Evolutionary conservation across 2,888 invertebrate genomes (phyloP).

Genomic region (Fragum sueziense): DNA sequence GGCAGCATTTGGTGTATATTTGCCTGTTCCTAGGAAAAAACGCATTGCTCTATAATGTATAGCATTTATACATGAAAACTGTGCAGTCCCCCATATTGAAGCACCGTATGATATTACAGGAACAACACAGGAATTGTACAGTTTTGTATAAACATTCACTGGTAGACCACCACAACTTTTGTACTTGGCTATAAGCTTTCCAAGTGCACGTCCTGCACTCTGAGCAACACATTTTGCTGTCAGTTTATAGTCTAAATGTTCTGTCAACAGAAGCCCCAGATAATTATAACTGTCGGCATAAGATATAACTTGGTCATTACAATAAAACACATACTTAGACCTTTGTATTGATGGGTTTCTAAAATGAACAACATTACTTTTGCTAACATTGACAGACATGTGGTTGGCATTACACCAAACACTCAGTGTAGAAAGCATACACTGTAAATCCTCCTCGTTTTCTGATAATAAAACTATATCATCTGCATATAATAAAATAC

Average conservation of each 20-base stretch:
- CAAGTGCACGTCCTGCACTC: constrained; percentile 21
- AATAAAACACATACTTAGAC: background rate
- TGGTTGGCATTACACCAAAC: constrained; percentile 8
- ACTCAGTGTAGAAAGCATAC: constrained; percentile 1
- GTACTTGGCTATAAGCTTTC: background rate
- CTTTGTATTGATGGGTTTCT: background rate
- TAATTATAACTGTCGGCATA: constrained; percentile 15
- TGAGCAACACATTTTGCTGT: constrained; percentile 21
- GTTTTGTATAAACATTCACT: constrained; percentile 24
- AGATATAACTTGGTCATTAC: background rate
- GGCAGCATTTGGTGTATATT: constrained; percentile 29
- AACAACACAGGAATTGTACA: constrained; percentile 10
- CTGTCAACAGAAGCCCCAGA: constrained; percentile 5
- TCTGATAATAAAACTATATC: constrained; percentile 18
- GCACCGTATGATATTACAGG: constrained; percentile 14
- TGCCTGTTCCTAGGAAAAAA: constrained; percentile 24
- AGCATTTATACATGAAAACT: background rate
- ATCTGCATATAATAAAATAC: constrained; percentile 14
- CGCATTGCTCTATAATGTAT: constrained; percentile 18
- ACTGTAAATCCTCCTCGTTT: constrained; percentile 17
- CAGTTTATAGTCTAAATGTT: constrained; percentile 20
- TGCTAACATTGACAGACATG: background rate
- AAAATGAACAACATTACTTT: constrained; percentile 23
- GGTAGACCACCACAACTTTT: constrained; percentile 23
- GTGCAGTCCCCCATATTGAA: constrained; percentile 14